These are phyloP conservation scores for Pogoniulus pusillus DNA, from an alignment of 2,797 vertebrate genomes.

Conservation along the genomic window DNA sequence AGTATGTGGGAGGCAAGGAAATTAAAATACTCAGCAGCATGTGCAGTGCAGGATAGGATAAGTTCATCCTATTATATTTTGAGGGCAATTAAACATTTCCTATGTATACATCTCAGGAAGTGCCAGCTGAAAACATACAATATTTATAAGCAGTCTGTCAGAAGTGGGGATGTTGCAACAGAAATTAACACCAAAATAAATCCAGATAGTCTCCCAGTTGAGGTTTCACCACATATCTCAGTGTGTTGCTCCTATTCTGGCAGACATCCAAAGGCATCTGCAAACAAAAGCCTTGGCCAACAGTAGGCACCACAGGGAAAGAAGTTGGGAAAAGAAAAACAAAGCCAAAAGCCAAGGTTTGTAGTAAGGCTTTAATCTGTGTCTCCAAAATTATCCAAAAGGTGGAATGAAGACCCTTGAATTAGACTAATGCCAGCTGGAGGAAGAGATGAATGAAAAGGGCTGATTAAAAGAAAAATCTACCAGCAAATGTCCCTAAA, in stretches of 20 bases:
- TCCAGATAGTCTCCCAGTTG: background rate
- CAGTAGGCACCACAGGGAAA: background rate
- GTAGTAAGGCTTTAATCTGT: background rate
- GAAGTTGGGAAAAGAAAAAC: background rate
- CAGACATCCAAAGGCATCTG: background rate
- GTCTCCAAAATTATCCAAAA: background rate
- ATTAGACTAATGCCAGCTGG: background rate
- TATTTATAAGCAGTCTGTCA: background rate
- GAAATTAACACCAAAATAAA: background rate
- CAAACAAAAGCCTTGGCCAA: background rate
- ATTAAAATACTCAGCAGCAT: background rate
- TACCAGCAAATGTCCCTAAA: background rate
- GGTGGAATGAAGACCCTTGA: background rate
- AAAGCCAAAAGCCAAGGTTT: background rate
- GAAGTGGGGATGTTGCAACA: background rate
- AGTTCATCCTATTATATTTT: background rate
- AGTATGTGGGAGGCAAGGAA: background rate
- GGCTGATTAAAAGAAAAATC: background rate
- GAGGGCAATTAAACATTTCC: background rate
- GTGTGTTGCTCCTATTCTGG: background rate
- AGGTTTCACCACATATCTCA: background rate
- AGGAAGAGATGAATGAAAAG: background rate
- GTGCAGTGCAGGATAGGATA: background rate
- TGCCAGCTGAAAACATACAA: background rate
- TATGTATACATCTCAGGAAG: background rate